phyloP scores from a whole-genome alignment of 2,113 vertebrate genomes.

The Ellobius talpinus region DNA sequence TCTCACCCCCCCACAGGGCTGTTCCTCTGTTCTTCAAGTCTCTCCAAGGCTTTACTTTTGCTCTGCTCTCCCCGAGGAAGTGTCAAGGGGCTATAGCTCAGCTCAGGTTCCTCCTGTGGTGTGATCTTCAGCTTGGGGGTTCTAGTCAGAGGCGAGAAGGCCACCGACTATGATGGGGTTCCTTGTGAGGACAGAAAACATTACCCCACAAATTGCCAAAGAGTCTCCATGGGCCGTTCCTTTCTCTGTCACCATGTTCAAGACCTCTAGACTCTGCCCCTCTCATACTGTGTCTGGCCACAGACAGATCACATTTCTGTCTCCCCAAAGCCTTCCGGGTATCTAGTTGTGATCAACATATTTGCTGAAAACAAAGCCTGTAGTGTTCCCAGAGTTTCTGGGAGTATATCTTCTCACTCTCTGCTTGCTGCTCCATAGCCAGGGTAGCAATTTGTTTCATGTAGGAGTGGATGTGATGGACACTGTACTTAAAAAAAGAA shows the following conservation, averaged over 20 bases:
- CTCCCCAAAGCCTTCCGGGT: background rate
- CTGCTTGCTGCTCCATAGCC: background rate
- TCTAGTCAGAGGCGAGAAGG: background rate
- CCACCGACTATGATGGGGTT: accelerated
- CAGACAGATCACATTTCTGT: background rate
- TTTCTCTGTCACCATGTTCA: background rate
- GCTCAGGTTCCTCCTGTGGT: background rate
- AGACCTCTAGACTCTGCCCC: accelerated
- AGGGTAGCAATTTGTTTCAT: background rate
- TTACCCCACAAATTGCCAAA: background rate
- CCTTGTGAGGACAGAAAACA: too few species aligned
- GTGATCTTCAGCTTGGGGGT: background rate
- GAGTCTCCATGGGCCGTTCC: background rate
- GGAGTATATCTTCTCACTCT: background rate
- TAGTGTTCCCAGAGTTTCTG: background rate
- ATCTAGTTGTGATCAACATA: background rate
- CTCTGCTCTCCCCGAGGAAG: background rate
- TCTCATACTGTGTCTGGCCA: background rate
- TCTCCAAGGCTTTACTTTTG: background rate
- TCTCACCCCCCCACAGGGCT: accelerated
- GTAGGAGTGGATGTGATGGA: background rate
- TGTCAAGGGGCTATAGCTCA: background rate
- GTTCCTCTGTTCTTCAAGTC: background rate
- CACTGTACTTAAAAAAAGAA: background rate
- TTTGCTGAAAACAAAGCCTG: background rate